Evolutionary conservation across 2,888 invertebrate species (phyloP), one percentile per base, ranked within the genome.

Genomic region (Mimachlamys varia): DNA sequence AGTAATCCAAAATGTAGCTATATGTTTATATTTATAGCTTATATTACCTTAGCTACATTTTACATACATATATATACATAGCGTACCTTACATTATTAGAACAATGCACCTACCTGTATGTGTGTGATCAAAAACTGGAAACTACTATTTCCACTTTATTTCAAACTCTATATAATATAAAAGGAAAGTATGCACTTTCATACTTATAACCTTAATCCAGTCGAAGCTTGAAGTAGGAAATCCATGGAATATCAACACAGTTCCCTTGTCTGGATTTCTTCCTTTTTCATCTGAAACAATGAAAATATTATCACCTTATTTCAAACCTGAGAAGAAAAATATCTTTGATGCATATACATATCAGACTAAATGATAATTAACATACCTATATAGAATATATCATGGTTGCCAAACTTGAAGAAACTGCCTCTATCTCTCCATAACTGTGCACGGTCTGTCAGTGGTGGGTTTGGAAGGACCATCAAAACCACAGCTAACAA

Each of bases 221-320:
- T 96, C 96, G 92, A 95, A 94, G 90, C 95, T 95, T 22, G 93
- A 94, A n/a, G 96, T 94, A n/a, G 96, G 96, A 93, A 96, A 96
- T 12, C 97, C 97, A 94, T 97, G 97, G 10, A 97, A 94, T 91
- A 94, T 95, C 5, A 96, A 62, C 0, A 96, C 49, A 10, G 94
- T 92, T 19, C 93, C 94, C 10, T 92, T 92, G 62, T 92, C 90
- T 22, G 90, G 89, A 22, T 93, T 93, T 12, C 76, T 53, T 5
- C 95, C 95, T 58, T 93, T 89, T 88, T 94, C 93, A 93, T 94
- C 95, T 96, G 92, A n/a, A 91, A 91, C 89, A 22, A 44, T 7
- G 50, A 49, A 76, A 27, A 76, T 15, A 76, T 27, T 0, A 76
- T 0, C 76, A 33, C 33, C 33, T 10, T 12, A 33, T 27, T 76